Percentiles rank a stretch among this genome's conserved stretches.
Evolutionary conservation across 2,113 vertebrate genomes (phyloP).

Genomic region (Pachyramphus minor): DNA sequence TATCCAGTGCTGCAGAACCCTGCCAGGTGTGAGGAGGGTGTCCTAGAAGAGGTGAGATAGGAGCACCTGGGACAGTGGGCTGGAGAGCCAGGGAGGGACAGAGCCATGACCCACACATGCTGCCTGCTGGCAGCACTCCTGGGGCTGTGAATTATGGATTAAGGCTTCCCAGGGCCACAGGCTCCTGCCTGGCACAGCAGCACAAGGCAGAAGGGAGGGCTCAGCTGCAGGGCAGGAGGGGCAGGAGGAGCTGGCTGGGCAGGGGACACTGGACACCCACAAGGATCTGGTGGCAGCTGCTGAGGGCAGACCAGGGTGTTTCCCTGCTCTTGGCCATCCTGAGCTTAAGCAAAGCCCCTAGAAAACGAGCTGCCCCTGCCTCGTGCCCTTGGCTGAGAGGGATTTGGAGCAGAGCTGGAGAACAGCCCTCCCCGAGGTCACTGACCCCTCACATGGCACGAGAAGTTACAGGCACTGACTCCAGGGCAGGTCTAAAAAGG

Average conservation of each 20-base stretch:
- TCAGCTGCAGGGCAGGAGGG: background rate
- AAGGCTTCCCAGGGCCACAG: background rate
- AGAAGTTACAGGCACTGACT: background rate
- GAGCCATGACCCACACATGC: background rate
- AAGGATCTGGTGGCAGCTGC: background rate
- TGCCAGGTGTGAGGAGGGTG: conserved; percentile 66
- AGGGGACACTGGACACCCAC: background rate
- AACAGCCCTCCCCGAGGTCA: background rate
- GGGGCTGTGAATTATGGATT: background rate
- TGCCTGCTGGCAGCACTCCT: background rate
- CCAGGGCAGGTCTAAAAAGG: background rate
- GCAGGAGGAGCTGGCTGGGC: background rate
- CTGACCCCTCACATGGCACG: background rate
- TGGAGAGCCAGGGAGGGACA: conserved; percentile 18
- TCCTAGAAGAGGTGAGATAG: conserved; percentile 67
- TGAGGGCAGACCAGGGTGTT: background rate
- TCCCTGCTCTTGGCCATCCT: background rate
- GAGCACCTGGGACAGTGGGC: background rate
- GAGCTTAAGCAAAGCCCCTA: background rate
- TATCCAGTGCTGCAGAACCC: conserved; percentile 69
- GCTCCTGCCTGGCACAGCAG: background rate
- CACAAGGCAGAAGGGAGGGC: background rate
- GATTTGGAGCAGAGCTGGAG: background rate
- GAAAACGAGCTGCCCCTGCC: background rate
- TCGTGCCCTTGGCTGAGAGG: background rate